phyloP scores from a whole-genome alignment of 2,888 invertebrate species.

The Meloe dianella region DNA sequence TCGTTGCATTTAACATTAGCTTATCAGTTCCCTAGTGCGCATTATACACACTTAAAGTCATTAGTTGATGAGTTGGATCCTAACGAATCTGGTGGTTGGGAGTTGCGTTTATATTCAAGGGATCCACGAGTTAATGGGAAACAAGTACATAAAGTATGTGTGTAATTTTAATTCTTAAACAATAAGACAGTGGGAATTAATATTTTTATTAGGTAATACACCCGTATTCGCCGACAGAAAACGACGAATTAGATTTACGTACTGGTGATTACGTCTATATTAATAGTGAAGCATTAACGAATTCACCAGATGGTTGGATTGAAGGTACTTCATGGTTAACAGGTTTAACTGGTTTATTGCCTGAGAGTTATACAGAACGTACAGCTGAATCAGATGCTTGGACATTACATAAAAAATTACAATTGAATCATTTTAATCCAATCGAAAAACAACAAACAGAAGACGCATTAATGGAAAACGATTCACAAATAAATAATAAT shows the following conservation, averaged over 20 bases:
- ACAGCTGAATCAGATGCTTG: constrained; percentile 91
- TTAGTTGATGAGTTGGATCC: constrained; percentile 77
- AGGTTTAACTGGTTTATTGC: constrained; percentile 79
- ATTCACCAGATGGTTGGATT: constrained; percentile 86
- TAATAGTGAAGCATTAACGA: constrained; percentile 73
- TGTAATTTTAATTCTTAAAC: neutral
- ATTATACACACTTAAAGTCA: constrained; percentile 73
- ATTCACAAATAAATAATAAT: neutral
- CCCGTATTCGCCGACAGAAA: constrained; percentile 75
- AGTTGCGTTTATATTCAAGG: constrained; percentile 84
- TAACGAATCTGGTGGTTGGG: constrained; percentile 75
- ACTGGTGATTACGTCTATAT: constrained; percentile 88
- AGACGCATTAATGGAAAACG: neutral
- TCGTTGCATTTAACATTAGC: constrained; percentile 87
- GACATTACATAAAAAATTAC: constrained; percentile 81
- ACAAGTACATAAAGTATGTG: constrained; percentile 63
- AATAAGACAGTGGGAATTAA: neutral
- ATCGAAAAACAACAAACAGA: constrained; percentile 27
- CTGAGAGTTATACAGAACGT: constrained; percentile 80
- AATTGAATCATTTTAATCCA: constrained; percentile 55
- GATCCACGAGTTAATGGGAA: constrained; percentile 78
- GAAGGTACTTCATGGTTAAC: constrained; percentile 85
- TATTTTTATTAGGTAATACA: constrained; percentile 68
- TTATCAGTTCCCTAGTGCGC: constrained; percentile 80
- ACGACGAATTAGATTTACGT: constrained; percentile 84